Conservation (phyloP, 2,797 vertebrate species). For the Rhabdomys pumilio region DNA sequence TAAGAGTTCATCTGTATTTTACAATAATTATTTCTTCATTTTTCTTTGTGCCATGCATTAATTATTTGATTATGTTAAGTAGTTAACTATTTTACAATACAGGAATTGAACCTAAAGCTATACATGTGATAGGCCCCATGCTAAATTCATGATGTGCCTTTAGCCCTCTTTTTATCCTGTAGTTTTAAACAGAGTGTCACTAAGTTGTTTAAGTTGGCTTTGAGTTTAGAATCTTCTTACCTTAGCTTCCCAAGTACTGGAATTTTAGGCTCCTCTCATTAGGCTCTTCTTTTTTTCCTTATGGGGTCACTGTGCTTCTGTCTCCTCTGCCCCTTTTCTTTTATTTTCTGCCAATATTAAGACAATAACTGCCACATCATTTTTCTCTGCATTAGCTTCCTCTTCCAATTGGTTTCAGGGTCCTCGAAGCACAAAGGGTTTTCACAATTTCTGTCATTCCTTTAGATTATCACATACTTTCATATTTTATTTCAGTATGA, state of each 20-base stretch:
- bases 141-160: no score
- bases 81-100: background rate
- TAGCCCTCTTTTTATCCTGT: background rate
- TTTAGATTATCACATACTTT: background rate
- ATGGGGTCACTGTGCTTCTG: background rate
- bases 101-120: background rate
- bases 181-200: background rate
- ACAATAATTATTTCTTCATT: background rate
- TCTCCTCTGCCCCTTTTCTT: background rate
- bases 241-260: background rate
- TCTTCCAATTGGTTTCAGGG: background rate
- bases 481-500: constrained; percentile 51
- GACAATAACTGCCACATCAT: background rate
- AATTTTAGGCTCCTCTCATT: background rate
- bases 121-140: no score
- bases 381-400: background rate
- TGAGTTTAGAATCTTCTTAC: background rate
- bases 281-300: background rate
- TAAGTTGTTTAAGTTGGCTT: background rate
- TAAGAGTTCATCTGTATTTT: background rate
- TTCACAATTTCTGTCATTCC: background rate
- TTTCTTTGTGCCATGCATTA: background rate
- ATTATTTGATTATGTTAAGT: background rate
- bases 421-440: background rate
- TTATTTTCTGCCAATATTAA: background rate